phyloP scores from a whole-genome alignment of 1,140 invertebrate genomes.

The Nebria ingens region DNA sequence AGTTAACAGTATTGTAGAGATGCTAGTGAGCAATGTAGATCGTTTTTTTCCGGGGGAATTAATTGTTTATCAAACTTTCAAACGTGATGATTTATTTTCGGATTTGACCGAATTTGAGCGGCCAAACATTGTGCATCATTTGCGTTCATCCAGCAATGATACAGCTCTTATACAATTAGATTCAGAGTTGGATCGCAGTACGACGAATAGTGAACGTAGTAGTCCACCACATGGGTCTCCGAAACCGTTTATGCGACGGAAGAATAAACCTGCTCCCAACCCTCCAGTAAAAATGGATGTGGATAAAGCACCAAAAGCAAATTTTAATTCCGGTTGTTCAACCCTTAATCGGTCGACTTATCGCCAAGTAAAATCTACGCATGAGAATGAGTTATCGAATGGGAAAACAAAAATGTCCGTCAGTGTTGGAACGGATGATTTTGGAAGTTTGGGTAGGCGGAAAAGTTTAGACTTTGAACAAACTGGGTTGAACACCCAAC shows the following conservation, averaged over 20 bases:
- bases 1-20: constrained; percentile 74
- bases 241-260: constrained; percentile 56
- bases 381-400: constrained; percentile 7
- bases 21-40: constrained; percentile 76
- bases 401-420: constrained; percentile 17
- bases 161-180: constrained; percentile 40
- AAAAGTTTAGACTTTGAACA: constrained; percentile 16
- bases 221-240: constrained; percentile 47
- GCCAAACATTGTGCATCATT: constrained; percentile 18
- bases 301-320: constrained; percentile 28
- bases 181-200: constrained; percentile 37
- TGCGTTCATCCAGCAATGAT: constrained; percentile 41
- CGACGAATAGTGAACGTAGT: constrained; percentile 23
- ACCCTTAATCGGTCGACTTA: constrained; percentile 24
- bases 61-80: constrained; percentile 42
- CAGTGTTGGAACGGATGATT: constrained; percentile 18
- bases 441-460: constrained; percentile 14
- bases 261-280: constrained; percentile 59
- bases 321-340: constrained; percentile 23
- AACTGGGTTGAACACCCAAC: constrained; percentile 8
- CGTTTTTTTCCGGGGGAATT: constrained; percentile 76
- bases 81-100: constrained; percentile 37
- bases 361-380: constrained; percentile 17
- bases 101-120: constrained; percentile 23
- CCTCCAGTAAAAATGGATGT: constrained; percentile 40